Evolutionary conservation across 2,888 invertebrate species (phyloP), one percentile per base, ranked within the genome.

Genomic region (Sphinx pinastri): DNA sequence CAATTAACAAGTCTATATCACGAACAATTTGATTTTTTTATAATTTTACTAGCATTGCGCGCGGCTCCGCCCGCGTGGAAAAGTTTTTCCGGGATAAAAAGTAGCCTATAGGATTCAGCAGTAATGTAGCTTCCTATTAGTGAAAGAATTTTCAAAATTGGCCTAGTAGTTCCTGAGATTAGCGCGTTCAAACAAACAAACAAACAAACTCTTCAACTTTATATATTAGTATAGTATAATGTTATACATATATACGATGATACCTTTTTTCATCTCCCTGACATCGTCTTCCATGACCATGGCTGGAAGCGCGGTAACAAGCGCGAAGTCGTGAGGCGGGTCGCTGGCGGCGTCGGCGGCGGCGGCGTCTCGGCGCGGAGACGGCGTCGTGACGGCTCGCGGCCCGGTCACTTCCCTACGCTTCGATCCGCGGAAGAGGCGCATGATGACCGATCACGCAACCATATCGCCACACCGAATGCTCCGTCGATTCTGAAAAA

Each of bases 221-320:
- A n/a, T n/a, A n/a, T n/a, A n/a, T n/a, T n/a, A n/a, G n/a, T n/a
- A n/a, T n/a, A n/a, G n/a, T n/a, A n/a, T n/a, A 38, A 38, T 38
- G 38, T 38, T 38, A 38, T 5, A 25, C 25, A 25, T 38, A 25
- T 38, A 38, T 38, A 38, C 16, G 13, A 25, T 57, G 2, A 63
- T 81, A 95, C 95, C 95, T 91, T 94, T 94, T 74, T 95, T 95
- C 91, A 95, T 95, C 85, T 95, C 95, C 81, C 89, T 92, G 69
- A 91, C 93, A 79, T 95, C 95, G 84, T 96, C 96, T 85, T 97
- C 97, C 87, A 97, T 95, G 86, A 97, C 96, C 88, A 96, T 95
- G 79, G 96, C 97, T 73, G 97, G 97, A 77, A 97, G 94, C 76
- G 97, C 97, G 78, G 96, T 97, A 83, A 97, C 97, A 85, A 96